Conservation (phyloP, 1,140 invertebrate species). For the Tenebrio molitor region DNA sequence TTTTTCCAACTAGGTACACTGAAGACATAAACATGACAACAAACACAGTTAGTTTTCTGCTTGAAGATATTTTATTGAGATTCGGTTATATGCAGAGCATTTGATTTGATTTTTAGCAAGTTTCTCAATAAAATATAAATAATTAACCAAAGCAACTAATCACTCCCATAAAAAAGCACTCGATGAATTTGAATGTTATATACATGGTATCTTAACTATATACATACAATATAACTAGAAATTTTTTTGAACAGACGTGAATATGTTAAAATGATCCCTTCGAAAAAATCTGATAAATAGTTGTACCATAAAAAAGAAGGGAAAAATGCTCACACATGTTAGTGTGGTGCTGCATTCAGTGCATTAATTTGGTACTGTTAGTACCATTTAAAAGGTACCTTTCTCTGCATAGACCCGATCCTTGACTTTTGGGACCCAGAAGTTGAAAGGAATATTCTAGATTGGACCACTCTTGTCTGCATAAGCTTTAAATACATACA, state of each 20-base stretch:
- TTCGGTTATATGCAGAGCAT: constrained; percentile 40
- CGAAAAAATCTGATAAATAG: constrained; percentile 3
- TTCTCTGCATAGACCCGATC: constrained; percentile 66
- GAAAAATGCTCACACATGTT: constrained; percentile 34
- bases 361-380: constrained; percentile 55
- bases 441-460: constrained; percentile 61
- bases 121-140: constrained; percentile 42
- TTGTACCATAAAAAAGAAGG: constrained; percentile 7
- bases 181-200: not conserved
- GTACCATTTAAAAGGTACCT: constrained; percentile 63
- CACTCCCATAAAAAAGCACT: not conserved
- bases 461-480: constrained; percentile 63
- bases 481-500: constrained; percentile 63
- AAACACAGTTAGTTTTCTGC: constrained; percentile 48
- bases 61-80: constrained; percentile 43
- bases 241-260: not conserved
- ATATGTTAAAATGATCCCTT: not conserved
- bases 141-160: constrained; percentile 5
- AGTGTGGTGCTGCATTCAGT: constrained; percentile 61
- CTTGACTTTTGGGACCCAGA: constrained; percentile 63
- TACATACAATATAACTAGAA: constrained; percentile 15
- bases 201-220: constrained; percentile 26
- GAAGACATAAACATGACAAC: constrained; percentile 58
- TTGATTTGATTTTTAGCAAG: constrained; percentile 9
- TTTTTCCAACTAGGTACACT: constrained; percentile 65